Evolutionary conservation across 2,113 vertebrate genomes (phyloP), one percentile per base, ranked within the genome.

Genomic region (Struthio camelus): DNA sequence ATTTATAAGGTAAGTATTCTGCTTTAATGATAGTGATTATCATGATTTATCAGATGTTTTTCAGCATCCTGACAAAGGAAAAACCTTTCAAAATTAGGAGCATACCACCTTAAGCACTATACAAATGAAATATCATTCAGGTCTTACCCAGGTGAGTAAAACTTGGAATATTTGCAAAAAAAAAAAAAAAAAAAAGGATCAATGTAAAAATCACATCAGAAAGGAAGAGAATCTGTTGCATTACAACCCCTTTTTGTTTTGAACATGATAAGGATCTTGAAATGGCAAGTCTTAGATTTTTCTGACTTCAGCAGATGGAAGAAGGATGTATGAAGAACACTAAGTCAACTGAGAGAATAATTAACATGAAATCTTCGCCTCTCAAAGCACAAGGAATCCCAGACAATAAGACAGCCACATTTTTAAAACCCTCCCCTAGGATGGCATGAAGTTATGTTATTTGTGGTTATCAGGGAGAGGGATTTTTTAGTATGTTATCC

Each of bases 221-320:
- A 69, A 79, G 73, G 11, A 85, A 82, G 6, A 38, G 20, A 83
- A 78, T 77, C 23, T 58, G 24, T 51, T 50, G 34, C 59, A 53
- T 73, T 86, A 34, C 18, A 77, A 80, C 69, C 80, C 59, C 5
- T 73, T 89, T 87, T 91, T 94, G 48, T 87, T 94, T 87, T 90
- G 59, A 94, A 87, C 67, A 71, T 0, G 0, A 51, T 87, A 89
- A 54, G 28, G 51, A 89, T 95, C 78, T 82, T 14, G 11, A 73
- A 96, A 93, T 50, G 73, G 61, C 62, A 96, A 90, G 46, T 85
- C 87, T 96, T 81, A 53, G 11, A 80, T 96, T 96, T 96, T 82
- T 97, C 46, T 92, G 67, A 93, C 90, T 95, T 92, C 85, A 96
- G 79, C 90, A 77, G 77, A 91, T 73, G 93, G 80, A 89, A 77